Evolutionary conservation across 1,140 invertebrate genomes (phyloP).

Genomic region (Bombus ignitus): DNA sequence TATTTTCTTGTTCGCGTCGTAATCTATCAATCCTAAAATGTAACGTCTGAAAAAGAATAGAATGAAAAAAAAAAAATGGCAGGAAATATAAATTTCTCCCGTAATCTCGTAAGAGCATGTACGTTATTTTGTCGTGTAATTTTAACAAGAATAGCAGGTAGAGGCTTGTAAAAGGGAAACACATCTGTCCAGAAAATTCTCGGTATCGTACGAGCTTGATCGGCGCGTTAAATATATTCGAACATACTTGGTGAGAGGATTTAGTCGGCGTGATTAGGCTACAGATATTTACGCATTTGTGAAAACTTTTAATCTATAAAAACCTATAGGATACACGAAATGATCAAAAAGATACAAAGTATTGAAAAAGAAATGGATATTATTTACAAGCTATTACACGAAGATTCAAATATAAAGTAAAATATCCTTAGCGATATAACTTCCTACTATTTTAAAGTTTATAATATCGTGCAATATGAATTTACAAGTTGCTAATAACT

Average conservation of each 20-base stretch:
- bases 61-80: too few relatives aligned
- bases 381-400: not conserved
- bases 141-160: not conserved
- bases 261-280: not conserved
- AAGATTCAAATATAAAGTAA: too few relatives aligned
- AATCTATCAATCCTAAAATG: too few relatives aligned
- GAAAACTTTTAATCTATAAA: not conserved
- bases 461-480: not conserved
- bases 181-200: not conserved
- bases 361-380: not conserved
- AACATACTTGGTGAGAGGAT: not conserved
- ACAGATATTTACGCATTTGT: not conserved
- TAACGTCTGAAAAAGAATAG: not conserved
- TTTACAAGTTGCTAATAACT: not conserved
- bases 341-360: not conserved
- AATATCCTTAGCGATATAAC: not conserved
- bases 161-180: fast-evolving
- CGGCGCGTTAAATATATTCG: not conserved
- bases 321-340: not conserved
- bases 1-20: not conserved
- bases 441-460: not conserved
- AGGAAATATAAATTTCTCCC: not conserved
- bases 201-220: not conserved
- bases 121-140: not conserved
- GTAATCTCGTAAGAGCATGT: not conserved